Conservation (phyloP, 2,888 invertebrate genomes). For the Anodontia alba region DNA sequence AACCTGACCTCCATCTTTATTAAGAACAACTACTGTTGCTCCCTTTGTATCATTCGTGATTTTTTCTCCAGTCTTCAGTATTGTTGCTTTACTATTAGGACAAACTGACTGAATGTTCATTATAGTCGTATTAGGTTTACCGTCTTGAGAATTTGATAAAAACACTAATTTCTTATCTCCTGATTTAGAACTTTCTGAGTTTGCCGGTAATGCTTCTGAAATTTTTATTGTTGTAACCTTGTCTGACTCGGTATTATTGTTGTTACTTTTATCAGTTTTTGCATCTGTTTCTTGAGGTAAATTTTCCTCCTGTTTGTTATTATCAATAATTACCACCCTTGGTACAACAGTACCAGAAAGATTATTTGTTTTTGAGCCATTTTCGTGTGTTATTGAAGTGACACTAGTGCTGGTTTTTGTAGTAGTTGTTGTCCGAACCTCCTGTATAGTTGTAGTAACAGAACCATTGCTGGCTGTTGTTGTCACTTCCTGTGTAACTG, state of each 20-base stretch:
- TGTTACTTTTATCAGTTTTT: constrained; percentile 28
- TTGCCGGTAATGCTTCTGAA: neutral
- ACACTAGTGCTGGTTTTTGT: constrained; percentile 50
- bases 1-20: constrained; percentile 79
- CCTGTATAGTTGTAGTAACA: constrained; percentile 49
- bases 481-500: constrained; percentile 33
- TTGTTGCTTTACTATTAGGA: constrained; percentile 69
- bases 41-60: constrained; percentile 43
- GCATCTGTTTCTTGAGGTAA: neutral
- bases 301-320: constrained; percentile 5
- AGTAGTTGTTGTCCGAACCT: constrained; percentile 68
- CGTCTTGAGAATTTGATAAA: constrained; percentile 38
- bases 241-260: neutral
- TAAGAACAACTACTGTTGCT: constrained; percentile 77
- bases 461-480: constrained; percentile 47
- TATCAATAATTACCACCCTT: constrained; percentile 37
- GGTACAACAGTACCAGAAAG: constrained; percentile 50
- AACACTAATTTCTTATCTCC: constrained; percentile 14
- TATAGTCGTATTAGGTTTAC: constrained; percentile 69
- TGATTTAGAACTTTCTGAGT: neutral
- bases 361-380: constrained; percentile 13
- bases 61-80: constrained; percentile 61
- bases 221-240: neutral
- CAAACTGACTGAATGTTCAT: constrained; percentile 79
- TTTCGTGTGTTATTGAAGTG: constrained; percentile 5